These are phyloP conservation scores for Takifugu ocellatus DNA, from an alignment of 2,797 vertebrate species.

Conservation along the genomic window DNA sequence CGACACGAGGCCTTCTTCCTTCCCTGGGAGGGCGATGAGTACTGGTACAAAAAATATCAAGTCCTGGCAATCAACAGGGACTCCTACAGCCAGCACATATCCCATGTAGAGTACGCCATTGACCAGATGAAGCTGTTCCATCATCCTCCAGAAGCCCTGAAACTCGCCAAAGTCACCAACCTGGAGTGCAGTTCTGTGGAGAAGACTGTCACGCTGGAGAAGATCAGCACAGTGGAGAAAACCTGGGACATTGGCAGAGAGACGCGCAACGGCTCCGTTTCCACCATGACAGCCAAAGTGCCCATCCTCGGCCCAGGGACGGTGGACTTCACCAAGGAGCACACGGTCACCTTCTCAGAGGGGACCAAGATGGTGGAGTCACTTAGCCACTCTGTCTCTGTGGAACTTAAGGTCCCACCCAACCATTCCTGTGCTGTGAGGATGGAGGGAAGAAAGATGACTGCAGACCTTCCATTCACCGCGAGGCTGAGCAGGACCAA, in stretches of 20 bases:
- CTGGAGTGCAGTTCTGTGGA: conserved; percentile 59
- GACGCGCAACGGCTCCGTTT: conserved; percentile 65
- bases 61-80: conserved; percentile 71
- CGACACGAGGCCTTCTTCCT: conserved; percentile 75
- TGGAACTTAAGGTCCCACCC: conserved; percentile 63
- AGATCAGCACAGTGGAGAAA: conserved; percentile 58
- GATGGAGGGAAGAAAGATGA: conserved; percentile 74
- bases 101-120: conserved; percentile 64
- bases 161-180: conserved; percentile 67
- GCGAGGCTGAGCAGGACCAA: conserved; percentile 68
- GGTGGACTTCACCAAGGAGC: conserved; percentile 69
- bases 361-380: conserved; percentile 59
- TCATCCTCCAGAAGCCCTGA: conserved; percentile 68
- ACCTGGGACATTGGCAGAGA: conserved; percentile 68
- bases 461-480: conserved; percentile 67
- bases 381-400: conserved; percentile 57
- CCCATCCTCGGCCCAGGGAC: conserved; percentile 55
- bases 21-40: conserved; percentile 75
- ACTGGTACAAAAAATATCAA: conserved; percentile 78
- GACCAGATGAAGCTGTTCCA: conserved; percentile 68
- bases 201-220: conserved; percentile 70
- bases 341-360: conserved; percentile 64
- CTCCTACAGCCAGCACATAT: conserved; percentile 69
- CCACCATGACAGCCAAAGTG: conserved; percentile 67
- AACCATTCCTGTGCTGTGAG: conserved; percentile 65